phyloP scores from a whole-genome alignment of 2,888 invertebrate species.

The Dolichopus griseipennis region DNA sequence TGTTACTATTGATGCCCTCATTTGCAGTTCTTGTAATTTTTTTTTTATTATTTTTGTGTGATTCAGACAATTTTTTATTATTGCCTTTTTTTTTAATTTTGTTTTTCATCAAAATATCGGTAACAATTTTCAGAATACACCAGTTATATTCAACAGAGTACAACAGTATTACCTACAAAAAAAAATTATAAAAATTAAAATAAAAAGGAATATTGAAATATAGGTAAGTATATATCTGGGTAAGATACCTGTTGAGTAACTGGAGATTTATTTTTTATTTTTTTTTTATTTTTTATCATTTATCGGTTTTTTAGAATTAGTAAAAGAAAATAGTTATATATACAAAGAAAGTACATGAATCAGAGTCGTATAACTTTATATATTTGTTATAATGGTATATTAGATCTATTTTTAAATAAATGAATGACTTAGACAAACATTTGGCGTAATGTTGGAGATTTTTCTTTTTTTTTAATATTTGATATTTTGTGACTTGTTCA shows the following conservation, averaged over 20 bases:
- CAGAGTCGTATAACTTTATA: too few relatives aligned
- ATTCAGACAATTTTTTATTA: not conserved
- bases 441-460: too few relatives aligned
- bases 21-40: not conserved
- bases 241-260: not conserved
- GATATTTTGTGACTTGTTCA: too few relatives aligned
- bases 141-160: not conserved
- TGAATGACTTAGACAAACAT: too few relatives aligned
- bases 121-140: not conserved
- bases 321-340: too few relatives aligned
- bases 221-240: not conserved
- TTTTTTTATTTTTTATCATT: too few relatives aligned
- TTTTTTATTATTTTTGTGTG: not conserved
- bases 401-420: too few relatives aligned
- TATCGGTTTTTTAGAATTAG: too few relatives aligned
- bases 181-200: not conserved
- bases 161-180: not conserved
- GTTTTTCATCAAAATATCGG: not conserved
- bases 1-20: conserved; percentile 6
- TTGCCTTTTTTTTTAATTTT: not conserved
- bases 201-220: not conserved
- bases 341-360: too few relatives aligned
- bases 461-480: too few relatives aligned
- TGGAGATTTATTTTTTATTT: too few relatives aligned
- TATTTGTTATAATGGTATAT: too few relatives aligned